These are phyloP conservation scores for Pseudorhombus dupliciocellatus DNA, from an alignment of 2,113 vertebrate species.

Conservation along the genomic window DNA sequence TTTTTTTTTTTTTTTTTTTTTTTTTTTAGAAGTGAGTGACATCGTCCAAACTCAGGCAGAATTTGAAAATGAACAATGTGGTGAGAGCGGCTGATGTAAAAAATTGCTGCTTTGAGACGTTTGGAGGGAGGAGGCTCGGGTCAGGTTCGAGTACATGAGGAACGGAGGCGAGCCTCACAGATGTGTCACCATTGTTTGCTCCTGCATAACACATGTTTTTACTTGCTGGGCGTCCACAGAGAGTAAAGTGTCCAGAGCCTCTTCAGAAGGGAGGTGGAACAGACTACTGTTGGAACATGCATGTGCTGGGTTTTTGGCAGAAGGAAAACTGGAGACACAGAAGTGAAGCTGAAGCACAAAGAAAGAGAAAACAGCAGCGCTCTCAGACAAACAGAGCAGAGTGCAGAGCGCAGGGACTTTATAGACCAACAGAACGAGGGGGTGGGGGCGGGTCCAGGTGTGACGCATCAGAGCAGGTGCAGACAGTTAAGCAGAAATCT, in stretches of 20 bases:
- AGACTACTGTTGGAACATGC: constrained; percentile 18
- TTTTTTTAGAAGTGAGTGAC: constrained; percentile 14
- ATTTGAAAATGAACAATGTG: constrained; percentile 32
- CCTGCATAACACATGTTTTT: constrained; percentile 43
- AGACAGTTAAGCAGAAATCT: too few species aligned
- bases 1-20: background rate
- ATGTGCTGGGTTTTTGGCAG: too few species aligned
- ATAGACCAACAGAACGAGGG: too few species aligned
- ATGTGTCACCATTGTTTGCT: constrained; percentile 15
- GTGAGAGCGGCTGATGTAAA: constrained; percentile 25
- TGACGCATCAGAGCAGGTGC: too few species aligned
- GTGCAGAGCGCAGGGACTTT: too few species aligned
- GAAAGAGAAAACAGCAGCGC: too few species aligned
- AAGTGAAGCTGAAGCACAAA: too few species aligned
- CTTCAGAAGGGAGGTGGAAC: constrained; percentile 9
- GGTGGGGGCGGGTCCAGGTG: too few species aligned
- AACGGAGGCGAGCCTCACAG: constrained; percentile 28
- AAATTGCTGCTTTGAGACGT: constrained; percentile 49
- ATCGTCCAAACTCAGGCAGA: constrained; percentile 15
- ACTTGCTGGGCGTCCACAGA: constrained; percentile 29
- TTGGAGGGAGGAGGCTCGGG: constrained; percentile 38
- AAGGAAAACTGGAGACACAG: too few species aligned
- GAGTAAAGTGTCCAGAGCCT: background rate
- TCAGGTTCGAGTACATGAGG: constrained; percentile 35
- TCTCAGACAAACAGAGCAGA: too few species aligned